A percentile compares a stretch with the other conserved stretches of the same genome.
phyloP scores from a whole-genome alignment of 2,797 vertebrate genomes.

The Etheostoma nigrum region DNA sequence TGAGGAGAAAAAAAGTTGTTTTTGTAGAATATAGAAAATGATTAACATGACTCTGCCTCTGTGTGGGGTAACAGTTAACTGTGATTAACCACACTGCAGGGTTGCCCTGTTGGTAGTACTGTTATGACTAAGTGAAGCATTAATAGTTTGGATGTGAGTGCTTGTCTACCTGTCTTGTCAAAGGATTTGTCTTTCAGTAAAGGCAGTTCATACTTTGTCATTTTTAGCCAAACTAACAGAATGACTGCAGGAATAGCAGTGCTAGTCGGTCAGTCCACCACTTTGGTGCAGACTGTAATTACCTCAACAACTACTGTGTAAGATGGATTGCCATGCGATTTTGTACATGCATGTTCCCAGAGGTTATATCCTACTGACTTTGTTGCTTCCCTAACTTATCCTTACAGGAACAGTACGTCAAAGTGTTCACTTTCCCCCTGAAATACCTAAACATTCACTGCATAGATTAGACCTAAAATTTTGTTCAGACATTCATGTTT shows the following conservation, averaged over 20 bases:
- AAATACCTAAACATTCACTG: not conserved
- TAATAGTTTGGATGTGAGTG: constrained; percentile 4
- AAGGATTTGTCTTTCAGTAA: not conserved
- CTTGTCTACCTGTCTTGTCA: constrained; percentile 1
- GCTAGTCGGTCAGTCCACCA: not conserved
- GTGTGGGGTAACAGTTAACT: constrained; percentile 66
- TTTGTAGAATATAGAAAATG: constrained; percentile 64
- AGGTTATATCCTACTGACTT: not conserved
- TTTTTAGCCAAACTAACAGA: not conserved
- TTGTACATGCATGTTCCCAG: not conserved
- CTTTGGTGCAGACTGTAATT: not conserved
- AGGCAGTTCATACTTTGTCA: not conserved
- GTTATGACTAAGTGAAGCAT: constrained; percentile 41
- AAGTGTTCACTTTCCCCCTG: not conserved
- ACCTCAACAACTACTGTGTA: not conserved
- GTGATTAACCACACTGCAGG: constrained; percentile 29
- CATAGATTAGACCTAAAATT: not conserved
- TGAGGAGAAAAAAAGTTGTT: not conserved
- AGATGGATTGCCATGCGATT: not conserved
- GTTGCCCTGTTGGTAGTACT: constrained; percentile 19
- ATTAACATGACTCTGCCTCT: constrained; percentile 74
- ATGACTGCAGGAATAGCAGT: not conserved
- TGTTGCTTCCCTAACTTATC: not conserved
- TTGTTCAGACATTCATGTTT: not conserved
- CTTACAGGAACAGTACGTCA: not conserved